These are phyloP conservation scores for Agonum fuliginosum DNA, from an alignment of 2,888 invertebrate species.

Conservation along the genomic window DNA sequence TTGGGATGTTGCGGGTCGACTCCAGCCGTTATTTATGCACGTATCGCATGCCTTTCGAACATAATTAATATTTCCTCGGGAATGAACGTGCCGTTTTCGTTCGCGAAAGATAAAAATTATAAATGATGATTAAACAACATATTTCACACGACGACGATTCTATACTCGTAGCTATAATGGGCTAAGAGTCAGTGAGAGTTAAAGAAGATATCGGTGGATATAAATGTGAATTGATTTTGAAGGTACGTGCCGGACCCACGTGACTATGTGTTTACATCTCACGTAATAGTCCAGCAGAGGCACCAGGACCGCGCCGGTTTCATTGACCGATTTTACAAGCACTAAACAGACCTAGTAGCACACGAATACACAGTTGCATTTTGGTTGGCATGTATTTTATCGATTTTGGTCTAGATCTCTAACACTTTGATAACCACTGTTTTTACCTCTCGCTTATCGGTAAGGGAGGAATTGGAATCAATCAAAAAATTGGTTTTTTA, in stretches of 20 bases:
- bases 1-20: slow-evolving; percentile 5
- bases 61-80: slow-evolving; percentile 44
- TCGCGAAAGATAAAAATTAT: slow-evolving; percentile 51
- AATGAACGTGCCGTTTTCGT: slow-evolving; percentile 30
- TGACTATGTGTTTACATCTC: slow-evolving; percentile 27
- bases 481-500: no score
- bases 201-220: no score
- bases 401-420: no score
- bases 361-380: slow-evolving; percentile 24
- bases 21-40: slow-evolving; percentile 37
- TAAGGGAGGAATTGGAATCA: no score
- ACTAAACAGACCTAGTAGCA: slow-evolving; percentile 23
- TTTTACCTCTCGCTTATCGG: no score
- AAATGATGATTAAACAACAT: slow-evolving; percentile 53
- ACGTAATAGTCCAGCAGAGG: slow-evolving; percentile 34
- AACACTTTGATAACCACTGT: no score
- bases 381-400: slow-evolving; percentile 15
- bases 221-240: background rate
- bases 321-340: slow-evolving; percentile 26
- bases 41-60: slow-evolving; percentile 43
- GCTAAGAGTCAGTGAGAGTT: background rate
- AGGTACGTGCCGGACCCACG: slow-evolving; percentile 19
- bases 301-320: no score
- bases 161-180: slow-evolving; percentile 18
- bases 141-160: slow-evolving; percentile 41